Evolutionary conservation across 2,888 invertebrate genomes (phyloP).

Genomic region (Automeris io): DNA sequence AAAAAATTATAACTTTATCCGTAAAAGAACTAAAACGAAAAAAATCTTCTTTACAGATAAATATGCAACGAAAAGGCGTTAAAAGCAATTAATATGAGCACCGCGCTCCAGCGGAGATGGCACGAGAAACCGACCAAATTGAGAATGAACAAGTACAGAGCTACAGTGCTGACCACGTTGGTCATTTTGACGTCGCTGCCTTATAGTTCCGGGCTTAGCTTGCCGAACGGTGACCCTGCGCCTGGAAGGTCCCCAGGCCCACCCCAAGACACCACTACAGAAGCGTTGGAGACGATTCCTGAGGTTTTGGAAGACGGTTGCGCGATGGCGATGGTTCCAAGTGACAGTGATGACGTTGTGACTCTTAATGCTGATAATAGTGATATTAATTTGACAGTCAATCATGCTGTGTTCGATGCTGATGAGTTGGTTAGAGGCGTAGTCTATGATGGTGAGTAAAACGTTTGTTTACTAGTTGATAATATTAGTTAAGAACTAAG

Average conservation of each 20-base stretch:
- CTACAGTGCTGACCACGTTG: conserved; percentile 31
- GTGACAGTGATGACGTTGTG: conserved; percentile 61
- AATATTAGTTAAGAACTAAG: no score
- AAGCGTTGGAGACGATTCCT: conserved; percentile 34
- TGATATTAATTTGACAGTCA: conserved; percentile 68
- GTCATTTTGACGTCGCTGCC: conserved; percentile 55
- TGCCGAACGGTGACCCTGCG: conserved; percentile 79
- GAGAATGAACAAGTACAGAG: conserved; percentile 35
- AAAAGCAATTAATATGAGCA: conserved; percentile 5
- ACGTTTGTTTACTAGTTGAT: background rate
- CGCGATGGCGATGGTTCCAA: conserved; percentile 58
- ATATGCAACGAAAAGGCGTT: conserved; percentile 1
- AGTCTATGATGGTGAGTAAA: conserved; percentile 73
- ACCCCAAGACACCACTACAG: conserved; percentile 53
- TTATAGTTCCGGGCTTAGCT: conserved; percentile 53
- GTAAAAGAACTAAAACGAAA: no score
- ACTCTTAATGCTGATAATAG: conserved; percentile 56
- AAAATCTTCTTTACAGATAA: conserved; percentile 2
- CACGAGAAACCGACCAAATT: conserved; percentile 32
- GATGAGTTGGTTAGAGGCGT: conserved; percentile 72
- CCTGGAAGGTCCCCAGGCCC: conserved; percentile 82
- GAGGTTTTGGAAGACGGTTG: conserved; percentile 47
- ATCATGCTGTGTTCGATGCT: conserved; percentile 70
- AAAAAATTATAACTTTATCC: no score
- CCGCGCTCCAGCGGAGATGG: background rate